Evolutionary conservation across 2,113 vertebrate genomes (phyloP).

Genomic region (Leptodactylus fuscus): DNA sequence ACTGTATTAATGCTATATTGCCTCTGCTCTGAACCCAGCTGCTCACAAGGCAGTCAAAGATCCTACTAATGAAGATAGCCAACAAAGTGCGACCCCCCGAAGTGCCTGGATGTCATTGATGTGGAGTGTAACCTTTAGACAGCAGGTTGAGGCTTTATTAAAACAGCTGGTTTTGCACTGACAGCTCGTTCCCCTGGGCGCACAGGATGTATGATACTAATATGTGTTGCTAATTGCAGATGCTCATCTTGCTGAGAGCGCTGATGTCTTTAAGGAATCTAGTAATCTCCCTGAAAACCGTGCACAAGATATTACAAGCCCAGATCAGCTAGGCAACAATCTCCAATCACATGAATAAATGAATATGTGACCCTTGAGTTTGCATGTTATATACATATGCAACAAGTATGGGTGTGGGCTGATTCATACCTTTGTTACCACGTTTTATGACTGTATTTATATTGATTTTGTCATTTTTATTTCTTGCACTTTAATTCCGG

Average conservation of each 20-base stretch:
- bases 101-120: slow-evolving; percentile 52
- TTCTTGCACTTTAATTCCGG: neutral
- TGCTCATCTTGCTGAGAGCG: slow-evolving; percentile 59
- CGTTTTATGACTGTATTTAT: neutral
- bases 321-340: neutral
- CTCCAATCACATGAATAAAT: neutral
- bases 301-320: slow-evolving; percentile 52
- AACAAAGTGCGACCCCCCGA: slow-evolving; percentile 61
- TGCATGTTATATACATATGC: neutral
- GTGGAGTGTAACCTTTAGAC: slow-evolving; percentile 64
- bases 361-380: neutral
- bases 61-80: slow-evolving; percentile 44
- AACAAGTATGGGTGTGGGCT: neutral
- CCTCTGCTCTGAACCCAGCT: neutral
- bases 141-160: slow-evolving; percentile 63
- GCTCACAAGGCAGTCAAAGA: neutral
- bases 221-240: slow-evolving; percentile 66
- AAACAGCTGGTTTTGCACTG: slow-evolving; percentile 66
- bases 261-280: slow-evolving; percentile 53
- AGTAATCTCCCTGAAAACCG: slow-evolving; percentile 50
- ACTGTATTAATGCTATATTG: neutral
- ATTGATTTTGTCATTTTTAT: neutral
- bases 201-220: slow-evolving; percentile 50
- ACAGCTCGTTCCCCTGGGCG: slow-evolving; percentile 21
- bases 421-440: neutral